These are phyloP conservation scores for Ophioninae sp. DNA, from an alignment of 2,888 invertebrate species.

Conservation along the genomic window DNA sequence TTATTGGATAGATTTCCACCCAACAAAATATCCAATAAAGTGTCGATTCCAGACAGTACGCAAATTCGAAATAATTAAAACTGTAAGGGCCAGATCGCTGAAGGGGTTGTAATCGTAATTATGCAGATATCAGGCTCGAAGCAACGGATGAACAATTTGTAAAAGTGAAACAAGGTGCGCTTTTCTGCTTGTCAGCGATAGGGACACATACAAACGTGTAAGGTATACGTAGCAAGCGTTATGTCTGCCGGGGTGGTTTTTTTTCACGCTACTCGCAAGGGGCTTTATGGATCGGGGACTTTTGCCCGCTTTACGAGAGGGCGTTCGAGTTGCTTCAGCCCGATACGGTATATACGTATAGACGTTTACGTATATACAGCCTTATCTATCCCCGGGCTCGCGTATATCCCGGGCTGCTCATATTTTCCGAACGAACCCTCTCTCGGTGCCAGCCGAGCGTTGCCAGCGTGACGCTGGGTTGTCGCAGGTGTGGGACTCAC, in stretches of 20 bases:
- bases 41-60: too few relatives aligned
- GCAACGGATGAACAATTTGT: not conserved
- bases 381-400: conserved; percentile 43
- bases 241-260: conserved; percentile 47
- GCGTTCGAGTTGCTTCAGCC: conserved; percentile 53
- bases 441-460: conserved; percentile 26
- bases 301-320: conserved; percentile 66
- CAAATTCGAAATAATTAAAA: too few relatives aligned
- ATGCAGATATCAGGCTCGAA: too few relatives aligned
- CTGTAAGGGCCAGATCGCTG: too few relatives aligned
- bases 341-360: conserved; percentile 29
- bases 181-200: not conserved
- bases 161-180: not conserved
- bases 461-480: conserved; percentile 2
- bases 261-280: conserved; percentile 45
- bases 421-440: conserved; percentile 51
- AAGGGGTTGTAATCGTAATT: too few relatives aligned
- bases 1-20: too few relatives aligned
- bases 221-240: conserved; percentile 12
- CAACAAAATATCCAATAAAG: too few relatives aligned
- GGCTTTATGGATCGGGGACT: conserved; percentile 69
- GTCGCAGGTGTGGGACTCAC: not conserved
- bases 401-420: conserved; percentile 38
- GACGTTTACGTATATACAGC: conserved; percentile 18
- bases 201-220: not conserved